Percentiles rank a stretch among this genome's conserved stretches.
Evolutionary conservation across 2,888 invertebrate genomes (phyloP).

Genomic region (Drosophila robusta): DNA sequence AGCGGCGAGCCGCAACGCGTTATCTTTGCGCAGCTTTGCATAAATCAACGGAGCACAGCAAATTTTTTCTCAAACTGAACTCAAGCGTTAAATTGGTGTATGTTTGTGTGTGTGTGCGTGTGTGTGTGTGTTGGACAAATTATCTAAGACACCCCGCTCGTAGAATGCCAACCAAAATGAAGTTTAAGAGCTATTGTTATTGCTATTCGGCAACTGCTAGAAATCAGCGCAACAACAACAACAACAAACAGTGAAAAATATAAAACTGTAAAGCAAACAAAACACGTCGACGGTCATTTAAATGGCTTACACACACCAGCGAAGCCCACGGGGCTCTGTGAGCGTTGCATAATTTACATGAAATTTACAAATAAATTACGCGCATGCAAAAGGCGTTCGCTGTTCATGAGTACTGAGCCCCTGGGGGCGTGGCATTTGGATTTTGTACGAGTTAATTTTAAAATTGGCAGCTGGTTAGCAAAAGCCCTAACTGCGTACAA

Average conservation of each 20-base stretch:
- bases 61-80: slow-evolving; percentile 56
- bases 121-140: slow-evolving; percentile 52
- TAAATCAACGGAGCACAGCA: slow-evolving; percentile 66
- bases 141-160: slow-evolving; percentile 55
- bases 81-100: slow-evolving; percentile 75
- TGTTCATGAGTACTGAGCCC: neutral
- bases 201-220: slow-evolving; percentile 16
- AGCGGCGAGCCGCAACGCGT: slow-evolving; percentile 62
- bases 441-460: slow-evolving; percentile 32
- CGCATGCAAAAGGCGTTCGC: slow-evolving; percentile 59
- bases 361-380: slow-evolving; percentile 74
- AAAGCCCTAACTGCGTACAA: slow-evolving; percentile 3
- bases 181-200: slow-evolving; percentile 31
- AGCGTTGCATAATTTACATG: slow-evolving; percentile 65
- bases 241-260: slow-evolving; percentile 40
- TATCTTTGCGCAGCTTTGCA: slow-evolving; percentile 71
- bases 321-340: slow-evolving; percentile 39
- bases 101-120: slow-evolving; percentile 5
- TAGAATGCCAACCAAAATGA: slow-evolving; percentile 66
- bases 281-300: slow-evolving; percentile 68
- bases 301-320: slow-evolving; percentile 60
- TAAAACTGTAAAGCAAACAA: slow-evolving; percentile 66
- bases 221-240: slow-evolving; percentile 39
- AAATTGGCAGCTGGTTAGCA: slow-evolving; percentile 29
- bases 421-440: slow-evolving; percentile 18